phyloP scores from a whole-genome alignment of 2,113 vertebrate genomes.

The Anarrhichthys ocellatus region DNA sequence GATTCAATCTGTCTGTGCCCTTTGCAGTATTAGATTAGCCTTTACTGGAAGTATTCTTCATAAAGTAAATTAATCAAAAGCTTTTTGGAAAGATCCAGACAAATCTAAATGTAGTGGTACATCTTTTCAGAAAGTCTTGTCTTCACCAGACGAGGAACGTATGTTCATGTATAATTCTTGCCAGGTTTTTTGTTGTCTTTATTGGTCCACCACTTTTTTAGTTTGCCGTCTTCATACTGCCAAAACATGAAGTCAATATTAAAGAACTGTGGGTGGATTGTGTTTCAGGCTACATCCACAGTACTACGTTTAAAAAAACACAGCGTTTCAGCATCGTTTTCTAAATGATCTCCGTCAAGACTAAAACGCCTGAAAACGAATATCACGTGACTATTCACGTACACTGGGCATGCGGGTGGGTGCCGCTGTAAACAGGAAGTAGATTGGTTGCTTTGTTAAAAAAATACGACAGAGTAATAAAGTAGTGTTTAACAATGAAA shows the following conservation, averaged over 20 bases:
- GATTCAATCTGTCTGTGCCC: not conserved
- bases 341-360: no score
- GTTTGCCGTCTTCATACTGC: not conserved
- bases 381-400: no score
- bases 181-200: not conserved
- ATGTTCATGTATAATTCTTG: not conserved
- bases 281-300: not conserved
- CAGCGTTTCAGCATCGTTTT: no score
- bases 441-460: no score
- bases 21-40: not conserved
- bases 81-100: not conserved
- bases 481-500: no score
- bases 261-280: not conserved
- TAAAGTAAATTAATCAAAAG: not conserved
- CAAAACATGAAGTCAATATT: not conserved
- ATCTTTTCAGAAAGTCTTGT: not conserved
- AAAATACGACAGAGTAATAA: no score
- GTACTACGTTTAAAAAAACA: no score
- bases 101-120: not conserved
- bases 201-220: not conserved
- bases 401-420: no score
- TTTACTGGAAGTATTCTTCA: not conserved
- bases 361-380: no score
- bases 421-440: no score
- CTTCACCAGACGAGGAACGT: not conserved